A percentile compares a stretch with the other conserved stretches of the same genome.
Conservation (phyloP, 2,888 invertebrate genomes). For the Campaea margaritaria region DNA sequence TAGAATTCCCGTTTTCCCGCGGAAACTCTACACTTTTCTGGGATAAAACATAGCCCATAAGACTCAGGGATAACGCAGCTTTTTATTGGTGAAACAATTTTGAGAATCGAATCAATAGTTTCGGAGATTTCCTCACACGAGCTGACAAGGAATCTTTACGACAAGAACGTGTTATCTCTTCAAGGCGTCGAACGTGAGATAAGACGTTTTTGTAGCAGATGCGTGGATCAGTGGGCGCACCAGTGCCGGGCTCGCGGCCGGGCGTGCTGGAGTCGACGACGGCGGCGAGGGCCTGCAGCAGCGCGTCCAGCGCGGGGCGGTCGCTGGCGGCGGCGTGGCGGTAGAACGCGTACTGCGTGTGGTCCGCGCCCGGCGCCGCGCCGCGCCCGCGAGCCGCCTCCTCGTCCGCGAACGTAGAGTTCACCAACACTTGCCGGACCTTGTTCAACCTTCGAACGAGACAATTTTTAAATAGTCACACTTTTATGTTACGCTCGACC, state of each 20-base stretch:
- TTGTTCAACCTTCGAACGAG: slow-evolving; percentile 79
- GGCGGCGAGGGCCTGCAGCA: slow-evolving; percentile 87
- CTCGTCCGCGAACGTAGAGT: slow-evolving; percentile 82
- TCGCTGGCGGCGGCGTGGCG: slow-evolving; percentile 88
- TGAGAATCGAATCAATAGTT: no score
- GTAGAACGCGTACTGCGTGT: slow-evolving; percentile 87
- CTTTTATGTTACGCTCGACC: no score
- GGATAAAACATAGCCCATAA: no score
- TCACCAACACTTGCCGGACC: slow-evolving; percentile 88
- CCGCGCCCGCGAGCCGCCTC: slow-evolving; percentile 50
- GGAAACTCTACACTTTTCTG: no score
- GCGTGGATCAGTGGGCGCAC: background rate
- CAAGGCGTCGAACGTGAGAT: no score
- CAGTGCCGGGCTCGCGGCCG: background rate
- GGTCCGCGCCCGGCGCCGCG: slow-evolving; percentile 61
- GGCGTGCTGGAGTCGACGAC: slow-evolving; percentile 79
- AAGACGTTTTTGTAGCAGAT: no score
- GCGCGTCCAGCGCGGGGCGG: slow-evolving; percentile 82
- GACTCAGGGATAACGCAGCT: no score
- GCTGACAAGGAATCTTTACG: no score
- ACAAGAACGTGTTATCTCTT: no score
- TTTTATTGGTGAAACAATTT: no score
- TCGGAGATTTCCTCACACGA: no score
- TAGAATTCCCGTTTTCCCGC: no score
- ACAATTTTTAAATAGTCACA: background rate